Evolutionary conservation across 2,797 vertebrate genomes (phyloP), one percentile per base, ranked within the genome.

Genomic region (Pogonophryne albipinna): DNA sequence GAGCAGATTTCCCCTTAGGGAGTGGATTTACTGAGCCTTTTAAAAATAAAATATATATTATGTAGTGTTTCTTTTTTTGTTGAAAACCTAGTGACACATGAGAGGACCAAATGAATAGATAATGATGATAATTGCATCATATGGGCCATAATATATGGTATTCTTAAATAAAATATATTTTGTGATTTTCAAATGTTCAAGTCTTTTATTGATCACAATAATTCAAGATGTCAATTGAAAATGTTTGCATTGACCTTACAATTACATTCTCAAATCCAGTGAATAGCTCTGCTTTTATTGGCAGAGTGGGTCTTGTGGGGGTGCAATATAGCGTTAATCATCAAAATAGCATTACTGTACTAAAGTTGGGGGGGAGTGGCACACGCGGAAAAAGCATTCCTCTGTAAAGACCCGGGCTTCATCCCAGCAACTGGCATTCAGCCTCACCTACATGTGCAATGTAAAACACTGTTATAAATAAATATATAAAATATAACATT

Each of bases 351-450:
- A 47, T 77, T 19, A 7, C 34, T 34, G 34, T 34, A 7, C 34
- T 34, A 3, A 17, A 15, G 46, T 64, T 11, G 1, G n/a, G 34
- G 13, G 14, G 31, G 55, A 55, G 12, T 27, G 16, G 49, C 57
- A 38, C 23, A 45, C 9, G 14, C 23, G 57, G 61, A 1, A 8
- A 27, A 70, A 60, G 11, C 60, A 34, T 47, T 45, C 42, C 10
- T 27, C 52, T 46, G 50, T 45, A 62, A 42, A 73, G 34, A 56
- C 44, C 41, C 13, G 52, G 57, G 31, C 52, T 71, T 76, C 71
- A 77, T 66, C 70, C 42, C 34, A 27, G 53, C 74, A 41, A 60
- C 51, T 23, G 27, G 27, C 50, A 59, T 65, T 47, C 15, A 63
- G 55, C 46, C 50, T 62, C 46, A 41, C 4, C 27, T 42, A 61